Evolutionary conservation across 2,888 invertebrate species (phyloP), one percentile per base, ranked within the genome.

Genomic region (Callyntrura sp.): DNA sequence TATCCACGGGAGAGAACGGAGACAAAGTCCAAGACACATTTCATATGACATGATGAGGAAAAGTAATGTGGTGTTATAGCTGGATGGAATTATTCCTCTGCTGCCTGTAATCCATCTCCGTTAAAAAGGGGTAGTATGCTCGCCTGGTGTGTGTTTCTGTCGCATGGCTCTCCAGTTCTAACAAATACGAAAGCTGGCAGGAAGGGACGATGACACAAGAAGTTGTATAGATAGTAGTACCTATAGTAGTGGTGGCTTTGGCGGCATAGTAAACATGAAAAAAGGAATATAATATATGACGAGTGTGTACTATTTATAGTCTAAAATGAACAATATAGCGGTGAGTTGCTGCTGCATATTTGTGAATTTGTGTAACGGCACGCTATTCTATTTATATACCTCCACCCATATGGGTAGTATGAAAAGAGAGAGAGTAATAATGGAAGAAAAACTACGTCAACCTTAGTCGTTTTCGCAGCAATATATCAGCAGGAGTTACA

Each of bases 91-190:
- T 88, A 88, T 84, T 88, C 88, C 78, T 78, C 55, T 88, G 88
- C 65, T 84, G 57, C 88, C 70, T 76, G 88, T 83, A 84, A 88
- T 88, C 88, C 88, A 88, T 88, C 88, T 88, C 88, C 88, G 88
- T 88, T 88, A 88, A 88, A 78, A 55, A 35, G 68, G 51, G 76
- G 35, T 35, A 35, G 35, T 43, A 45, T 76, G 79, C 48, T 28
- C 65, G 65, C 17, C 28, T 62, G 81, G 43, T 81, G 62, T 60
- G 62, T 81, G 62, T 60, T 43, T 35, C n/a, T 35, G 23, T 9
- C 23, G 48, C 70, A 55, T 85, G 81, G 55, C 51, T 25, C 85
- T 73, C 20, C 43, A 55, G 45, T 62, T 60, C 82, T 60, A 57
- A 60, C 45, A 78, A 62, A 78, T 68, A 68, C 23, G 70, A 35